These are phyloP conservation scores for Trachelus iudaicus DNA, from an alignment of 2,888 invertebrate species.

Conservation along the genomic window DNA sequence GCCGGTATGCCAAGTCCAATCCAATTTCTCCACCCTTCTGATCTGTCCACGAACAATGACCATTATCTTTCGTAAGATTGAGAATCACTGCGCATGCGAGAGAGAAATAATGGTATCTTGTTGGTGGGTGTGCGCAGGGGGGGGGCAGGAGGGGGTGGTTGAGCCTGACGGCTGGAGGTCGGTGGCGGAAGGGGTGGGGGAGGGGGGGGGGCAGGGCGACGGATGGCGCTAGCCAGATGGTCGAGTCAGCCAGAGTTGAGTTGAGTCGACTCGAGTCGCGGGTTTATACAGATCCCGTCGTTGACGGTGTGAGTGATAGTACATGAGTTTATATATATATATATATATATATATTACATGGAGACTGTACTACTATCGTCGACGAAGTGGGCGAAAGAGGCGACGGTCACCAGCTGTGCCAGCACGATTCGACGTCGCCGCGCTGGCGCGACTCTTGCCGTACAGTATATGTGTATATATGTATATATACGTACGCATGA, in stretches of 20 bases:
- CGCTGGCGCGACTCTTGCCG: constrained; percentile 37
- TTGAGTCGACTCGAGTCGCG: not conserved
- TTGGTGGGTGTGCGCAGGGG: not conserved
- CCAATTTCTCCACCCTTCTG: not conserved
- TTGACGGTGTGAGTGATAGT: not conserved
- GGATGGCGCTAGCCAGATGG: constrained; percentile 42
- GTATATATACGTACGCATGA: not conserved
- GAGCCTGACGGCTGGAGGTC: constrained; percentile 9
- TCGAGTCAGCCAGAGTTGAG: constrained; percentile 11
- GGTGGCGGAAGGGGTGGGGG: constrained; percentile 8
- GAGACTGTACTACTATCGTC: constrained; percentile 1
- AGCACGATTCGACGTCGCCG: constrained; percentile 37
- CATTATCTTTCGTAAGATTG: not conserved
- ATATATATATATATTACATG: not conserved
- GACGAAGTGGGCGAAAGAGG: constrained; percentile 37
- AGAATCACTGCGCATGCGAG: constrained; percentile 2
- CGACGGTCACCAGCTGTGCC: constrained; percentile 49
- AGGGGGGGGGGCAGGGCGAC: constrained; percentile 2
- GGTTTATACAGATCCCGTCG: not conserved
- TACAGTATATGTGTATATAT: not conserved
- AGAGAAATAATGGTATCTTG: constrained; percentile 3
- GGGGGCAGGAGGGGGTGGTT: not conserved
- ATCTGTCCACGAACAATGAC: not conserved
- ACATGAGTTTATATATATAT: not conserved
- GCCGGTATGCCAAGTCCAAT: not conserved